Base-by-base conservation (phyloP, 2,797 vertebrate genomes). In the Pantherophis vulpinus region DNA sequence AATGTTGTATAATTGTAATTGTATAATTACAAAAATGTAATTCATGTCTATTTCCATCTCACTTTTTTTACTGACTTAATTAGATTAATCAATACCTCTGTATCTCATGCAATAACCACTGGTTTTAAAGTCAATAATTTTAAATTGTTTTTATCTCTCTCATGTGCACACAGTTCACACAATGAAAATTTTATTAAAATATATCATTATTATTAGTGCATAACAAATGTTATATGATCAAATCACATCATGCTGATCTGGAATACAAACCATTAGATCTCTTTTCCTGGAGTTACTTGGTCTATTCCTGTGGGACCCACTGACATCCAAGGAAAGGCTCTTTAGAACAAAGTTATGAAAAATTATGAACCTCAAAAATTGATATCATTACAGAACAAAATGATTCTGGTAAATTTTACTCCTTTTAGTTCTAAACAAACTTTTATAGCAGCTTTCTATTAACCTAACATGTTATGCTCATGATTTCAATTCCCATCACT, bases 261-360 rank as follows among this genome's bases (percentile, higher is more conserved):
- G 59, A 74, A 93, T 97, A 98, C 98, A 96, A 97, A 99, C 98
- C 98, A 98, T 79, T 60, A 95, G 63, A 94, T 98, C 98, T 98
- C 98, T 98, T 97, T 97, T 98, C 97, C 95, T 98, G 93, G 98
- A 98, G 87, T 94, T 95, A 95, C 97, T 98, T 96, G 97, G 95
- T 95, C 97, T 98, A 98, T 97, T 98, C 95, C 97, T 98, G 92
- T 95, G 97, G 92, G 98, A 98, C 91, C 96, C 96, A 94, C 96
- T 97, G 96, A 97, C 37, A 97, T 98, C 98, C 88, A 98, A 87
- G 29, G 97, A 98, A 54, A 95, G 93, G 91, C n/a, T 97, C 98
- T 97, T 97, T 96, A 96, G 95, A 98, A 92, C 61, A 10, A 97
- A 97, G 97, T 96, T 83, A 94, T 87, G 96, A 89, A 93, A 93